Evolutionary conservation across 2,113 vertebrate genomes (phyloP).

Genomic region (Cheilinus undulatus): DNA sequence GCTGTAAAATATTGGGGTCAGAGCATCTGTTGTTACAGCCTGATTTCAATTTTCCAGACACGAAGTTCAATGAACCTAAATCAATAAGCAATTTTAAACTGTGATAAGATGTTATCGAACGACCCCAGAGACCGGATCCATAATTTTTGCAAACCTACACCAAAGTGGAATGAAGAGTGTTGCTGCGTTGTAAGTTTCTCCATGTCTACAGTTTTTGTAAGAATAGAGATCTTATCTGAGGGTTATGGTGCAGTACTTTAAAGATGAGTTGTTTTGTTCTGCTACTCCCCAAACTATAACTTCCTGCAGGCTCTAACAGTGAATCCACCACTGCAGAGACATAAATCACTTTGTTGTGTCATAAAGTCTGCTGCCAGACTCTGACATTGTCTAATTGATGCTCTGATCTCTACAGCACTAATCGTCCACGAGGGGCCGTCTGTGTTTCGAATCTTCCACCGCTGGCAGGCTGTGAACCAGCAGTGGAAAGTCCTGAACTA

Average conservation of each 20-base stretch:
- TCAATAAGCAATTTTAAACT: constrained; percentile 86
- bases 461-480: constrained; percentile 99
- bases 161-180: constrained; percentile 18
- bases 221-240: constrained; percentile 51
- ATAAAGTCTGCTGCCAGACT: constrained; percentile 40
- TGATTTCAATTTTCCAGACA: constrained; percentile 79
- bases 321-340: constrained; percentile 36
- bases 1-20: constrained; percentile 10
- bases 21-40: constrained; percentile 44
- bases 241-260: constrained; percentile 37
- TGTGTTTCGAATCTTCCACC: constrained; percentile 97
- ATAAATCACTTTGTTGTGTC: constrained; percentile 49
- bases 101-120: constrained; percentile 66
- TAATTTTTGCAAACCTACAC: constrained; percentile 53
- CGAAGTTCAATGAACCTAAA: constrained; percentile 76
- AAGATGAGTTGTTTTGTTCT: constrained; percentile 54
- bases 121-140: constrained; percentile 53
- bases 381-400: constrained; percentile 58
- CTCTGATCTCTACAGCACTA: constrained; percentile 85
- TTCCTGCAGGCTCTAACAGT: constrained; percentile 37
- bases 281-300: constrained; percentile 34
- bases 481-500: constrained; percentile 99
- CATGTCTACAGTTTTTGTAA: constrained; percentile 28
- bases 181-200: constrained; percentile 31
- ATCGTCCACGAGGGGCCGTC: constrained; percentile 98